Percentiles rank a stretch among this genome's conserved stretches.
phyloP scores from a whole-genome alignment of 1,140 invertebrate species.

The Brachionus koreanus region DNA sequence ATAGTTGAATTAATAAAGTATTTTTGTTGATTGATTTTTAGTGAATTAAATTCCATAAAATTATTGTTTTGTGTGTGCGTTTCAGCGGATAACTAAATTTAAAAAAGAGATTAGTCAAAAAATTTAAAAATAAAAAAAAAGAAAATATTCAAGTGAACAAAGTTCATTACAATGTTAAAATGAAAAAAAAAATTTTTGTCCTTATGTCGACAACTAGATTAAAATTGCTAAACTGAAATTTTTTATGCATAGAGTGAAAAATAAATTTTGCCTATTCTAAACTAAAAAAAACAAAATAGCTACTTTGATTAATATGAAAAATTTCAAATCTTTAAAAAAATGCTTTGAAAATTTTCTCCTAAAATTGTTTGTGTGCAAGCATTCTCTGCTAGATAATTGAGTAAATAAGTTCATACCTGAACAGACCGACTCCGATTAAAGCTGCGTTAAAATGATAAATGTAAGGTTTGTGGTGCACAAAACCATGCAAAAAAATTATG shows the following conservation, averaged over 20 bases:
- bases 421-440: conserved; percentile 7
- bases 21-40: background rate
- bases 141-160: background rate
- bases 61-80: conserved; percentile 13
- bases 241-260: too few relatives aligned
- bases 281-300: background rate
- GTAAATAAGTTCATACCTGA: background rate
- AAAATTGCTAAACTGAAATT: too few relatives aligned
- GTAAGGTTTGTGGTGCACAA: background rate
- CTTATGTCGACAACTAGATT: too few relatives aligned
- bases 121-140: background rate
- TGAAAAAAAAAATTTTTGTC: too few relatives aligned
- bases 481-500: background rate
- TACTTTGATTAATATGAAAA: background rate
- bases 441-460: background rate
- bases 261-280: too few relatives aligned
- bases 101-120: background rate
- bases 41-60: conserved; percentile 37
- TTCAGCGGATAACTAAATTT: background rate
- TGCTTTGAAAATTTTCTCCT: background rate
- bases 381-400: background rate
- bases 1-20: conserved; percentile 32
- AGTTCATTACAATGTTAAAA: too few relatives aligned
- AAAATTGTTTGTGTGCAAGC: background rate
- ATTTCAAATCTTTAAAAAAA: background rate